phyloP scores from a whole-genome alignment of 2,113 vertebrate genomes.

The Cyphomyrus discorhynchus region DNA sequence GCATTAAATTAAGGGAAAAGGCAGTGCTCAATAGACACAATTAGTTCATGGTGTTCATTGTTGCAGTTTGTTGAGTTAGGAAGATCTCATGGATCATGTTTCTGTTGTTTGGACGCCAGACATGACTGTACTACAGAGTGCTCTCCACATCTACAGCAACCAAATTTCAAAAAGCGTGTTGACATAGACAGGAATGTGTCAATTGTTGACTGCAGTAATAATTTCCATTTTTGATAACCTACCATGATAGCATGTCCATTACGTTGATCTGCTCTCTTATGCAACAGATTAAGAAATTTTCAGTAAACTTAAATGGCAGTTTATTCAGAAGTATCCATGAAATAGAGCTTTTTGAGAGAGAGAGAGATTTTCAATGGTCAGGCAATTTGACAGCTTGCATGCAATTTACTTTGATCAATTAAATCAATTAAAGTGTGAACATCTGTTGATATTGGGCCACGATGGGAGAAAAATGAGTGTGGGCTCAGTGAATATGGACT shows the following conservation, averaged over 20 bases:
- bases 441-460: background rate
- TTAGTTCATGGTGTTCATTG: background rate
- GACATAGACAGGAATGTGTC: background rate
- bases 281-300: background rate
- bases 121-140: background rate
- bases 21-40: background rate
- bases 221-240: background rate
- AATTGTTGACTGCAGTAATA: background rate
- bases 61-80: background rate
- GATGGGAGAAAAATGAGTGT: background rate
- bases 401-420: background rate
- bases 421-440: background rate
- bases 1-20: background rate
- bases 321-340: background rate
- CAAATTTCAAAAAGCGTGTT: background rate
- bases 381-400: background rate
- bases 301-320: background rate
- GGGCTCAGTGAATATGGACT: background rate
- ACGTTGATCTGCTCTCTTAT: background rate
- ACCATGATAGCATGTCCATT: background rate
- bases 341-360: background rate
- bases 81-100: background rate
- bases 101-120: background rate
- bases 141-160: background rate
- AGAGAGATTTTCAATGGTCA: background rate